A percentile compares a stretch with the other conserved stretches of the same genome.
phyloP scores from a whole-genome alignment of 2,113 vertebrate genomes.

The Calyptommatus sinebrachiatus region DNA sequence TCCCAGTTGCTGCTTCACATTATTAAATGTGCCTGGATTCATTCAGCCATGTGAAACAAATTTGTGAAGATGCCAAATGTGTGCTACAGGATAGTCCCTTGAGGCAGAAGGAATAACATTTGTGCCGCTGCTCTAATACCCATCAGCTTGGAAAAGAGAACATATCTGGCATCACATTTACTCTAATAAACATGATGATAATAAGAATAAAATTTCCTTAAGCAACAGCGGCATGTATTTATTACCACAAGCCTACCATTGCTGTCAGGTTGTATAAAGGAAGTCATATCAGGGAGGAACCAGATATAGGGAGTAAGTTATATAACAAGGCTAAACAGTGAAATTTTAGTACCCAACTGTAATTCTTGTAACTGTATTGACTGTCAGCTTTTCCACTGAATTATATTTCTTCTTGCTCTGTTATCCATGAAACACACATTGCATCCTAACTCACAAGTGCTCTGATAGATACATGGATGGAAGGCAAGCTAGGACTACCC shows the following conservation, averaged over 20 bases:
- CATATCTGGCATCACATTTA: conserved; percentile 51
- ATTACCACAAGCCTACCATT: conserved; percentile 52
- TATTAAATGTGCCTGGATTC: conserved; percentile 53
- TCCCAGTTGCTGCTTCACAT: conserved; percentile 41
- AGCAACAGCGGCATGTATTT: conserved; percentile 53
- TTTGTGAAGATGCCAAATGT: conserved; percentile 60
- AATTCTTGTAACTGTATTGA: conserved; percentile 45
- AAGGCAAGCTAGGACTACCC: conserved; percentile 37
- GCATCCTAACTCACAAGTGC: conserved; percentile 39
- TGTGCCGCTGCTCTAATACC: conserved; percentile 45
- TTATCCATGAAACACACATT: conserved; percentile 40
- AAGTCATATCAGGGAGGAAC: conserved; percentile 49
- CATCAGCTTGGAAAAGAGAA: conserved; percentile 49
- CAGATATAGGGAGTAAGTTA: conserved; percentile 37
- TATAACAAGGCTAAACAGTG: conserved; percentile 56
- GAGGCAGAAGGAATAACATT: conserved; percentile 55
- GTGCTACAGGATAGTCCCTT: conserved; percentile 38
- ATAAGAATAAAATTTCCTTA: conserved; percentile 55
- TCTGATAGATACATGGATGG: conserved; percentile 42
- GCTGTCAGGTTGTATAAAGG: conserved; percentile 62
- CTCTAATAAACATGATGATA: conserved; percentile 60
- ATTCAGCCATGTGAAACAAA: conserved; percentile 47
- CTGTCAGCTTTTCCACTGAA: conserved; percentile 28
- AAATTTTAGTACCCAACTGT: conserved; percentile 40
- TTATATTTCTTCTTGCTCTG: background rate